phyloP scores from a whole-genome alignment of 2,888 invertebrate species.

The Ophion obscuratus region DNA sequence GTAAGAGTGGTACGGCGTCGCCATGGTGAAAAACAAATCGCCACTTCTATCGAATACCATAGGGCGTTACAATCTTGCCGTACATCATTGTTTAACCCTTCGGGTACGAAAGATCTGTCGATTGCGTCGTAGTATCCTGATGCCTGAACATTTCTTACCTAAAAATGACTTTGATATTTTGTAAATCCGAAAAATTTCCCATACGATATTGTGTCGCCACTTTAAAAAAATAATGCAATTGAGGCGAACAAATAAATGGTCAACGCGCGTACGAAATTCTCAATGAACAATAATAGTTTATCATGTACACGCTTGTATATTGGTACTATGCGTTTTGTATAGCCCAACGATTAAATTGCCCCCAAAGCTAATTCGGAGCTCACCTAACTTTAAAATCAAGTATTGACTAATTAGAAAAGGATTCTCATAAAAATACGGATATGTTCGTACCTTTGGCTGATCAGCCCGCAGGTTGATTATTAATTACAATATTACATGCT shows the following conservation, averaged over 20 bases:
- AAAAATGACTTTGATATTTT: background rate
- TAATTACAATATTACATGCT: constrained; percentile 60
- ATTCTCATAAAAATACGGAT: constrained; percentile 81
- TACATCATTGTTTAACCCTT: background rate
- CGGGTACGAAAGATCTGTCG: background rate
- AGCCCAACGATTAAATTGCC: constrained; percentile 37
- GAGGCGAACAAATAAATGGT: constrained; percentile 1
- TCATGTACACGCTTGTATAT: constrained; percentile 15
- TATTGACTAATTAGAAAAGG: constrained; percentile 75
- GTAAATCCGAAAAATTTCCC: background rate
- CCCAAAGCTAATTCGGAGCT: constrained; percentile 39
- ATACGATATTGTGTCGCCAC: background rate
- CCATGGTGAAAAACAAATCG: constrained; percentile 4
- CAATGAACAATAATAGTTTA: constrained; percentile 42
- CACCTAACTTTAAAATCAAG: constrained; percentile 50
- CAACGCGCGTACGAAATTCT: constrained; percentile 29
- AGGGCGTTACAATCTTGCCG: background rate
- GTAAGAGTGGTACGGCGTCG: constrained; percentile 65
- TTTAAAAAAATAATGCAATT: background rate
- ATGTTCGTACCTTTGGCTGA: constrained; percentile 70
- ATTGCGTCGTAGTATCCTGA: background rate
- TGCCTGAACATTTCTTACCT: background rate
- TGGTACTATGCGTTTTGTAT: constrained; percentile 23
- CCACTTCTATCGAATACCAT: constrained; percentile 9
- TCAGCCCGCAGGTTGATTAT: constrained; percentile 61